These are phyloP conservation scores for Perccottus glenii DNA, from an alignment of 2,113 vertebrate genomes.

Conservation along the genomic window DNA sequence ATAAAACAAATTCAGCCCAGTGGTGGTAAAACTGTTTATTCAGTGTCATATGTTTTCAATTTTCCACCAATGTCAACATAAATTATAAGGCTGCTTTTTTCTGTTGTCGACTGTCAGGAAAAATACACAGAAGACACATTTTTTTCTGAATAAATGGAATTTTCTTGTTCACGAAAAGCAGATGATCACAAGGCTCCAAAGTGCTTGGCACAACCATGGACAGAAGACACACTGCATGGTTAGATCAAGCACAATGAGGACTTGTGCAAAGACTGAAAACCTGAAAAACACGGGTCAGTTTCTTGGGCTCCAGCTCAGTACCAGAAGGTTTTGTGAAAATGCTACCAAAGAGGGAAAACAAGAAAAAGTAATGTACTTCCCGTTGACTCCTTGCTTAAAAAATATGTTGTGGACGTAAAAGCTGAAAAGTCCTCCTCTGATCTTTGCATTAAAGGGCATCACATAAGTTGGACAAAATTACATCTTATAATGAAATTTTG, in stretches of 20 bases:
- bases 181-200: constrained; percentile 78
- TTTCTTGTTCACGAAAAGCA: background rate
- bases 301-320: constrained; percentile 8
- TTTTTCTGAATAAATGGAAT: background rate
- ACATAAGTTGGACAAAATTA: constrained; percentile 14
- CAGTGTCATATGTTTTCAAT: background rate
- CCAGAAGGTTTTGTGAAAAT: background rate
- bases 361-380: background rate
- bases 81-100: background rate
- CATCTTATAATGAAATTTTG: constrained; percentile 23
- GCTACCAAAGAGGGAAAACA: constrained; percentile 1
- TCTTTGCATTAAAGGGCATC: constrained; percentile 6
- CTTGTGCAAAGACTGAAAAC: constrained; percentile 59
- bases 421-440: constrained; percentile 9
- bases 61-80: too few relatives aligned
- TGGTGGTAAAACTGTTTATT: background rate
- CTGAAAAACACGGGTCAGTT: background rate
- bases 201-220: constrained; percentile 87
- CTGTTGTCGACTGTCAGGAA: background rate
- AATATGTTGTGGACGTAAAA: background rate
- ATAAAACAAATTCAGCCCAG: background rate
- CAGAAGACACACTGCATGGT: constrained; percentile 81
- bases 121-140: background rate
- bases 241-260: constrained; percentile 88
- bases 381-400: background rate